A percentile compares a stretch with the other conserved stretches of the same genome.
Conservation (phyloP, 2,888 invertebrate species). For the Pyrgus malvae region DNA sequence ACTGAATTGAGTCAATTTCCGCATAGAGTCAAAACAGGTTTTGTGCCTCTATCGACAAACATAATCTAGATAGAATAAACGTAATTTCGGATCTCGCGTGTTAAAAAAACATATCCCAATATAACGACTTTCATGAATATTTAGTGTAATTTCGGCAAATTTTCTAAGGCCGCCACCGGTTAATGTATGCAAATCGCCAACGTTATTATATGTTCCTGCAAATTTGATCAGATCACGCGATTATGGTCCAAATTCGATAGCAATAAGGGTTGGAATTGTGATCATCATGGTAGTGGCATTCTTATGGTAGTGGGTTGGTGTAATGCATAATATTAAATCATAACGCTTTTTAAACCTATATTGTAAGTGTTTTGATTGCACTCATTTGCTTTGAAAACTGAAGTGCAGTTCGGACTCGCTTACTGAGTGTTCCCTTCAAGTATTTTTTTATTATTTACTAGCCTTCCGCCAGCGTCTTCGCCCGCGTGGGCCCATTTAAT, state of each 20-base stretch:
- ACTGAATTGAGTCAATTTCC: no score
- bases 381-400: no score
- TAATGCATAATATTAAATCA: not conserved
- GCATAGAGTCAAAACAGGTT: no score
- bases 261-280: not conserved
- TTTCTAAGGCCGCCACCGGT: conserved; percentile 22
- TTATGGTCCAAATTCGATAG: not conserved
- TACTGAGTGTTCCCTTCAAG: no score
- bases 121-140: conserved; percentile 28
- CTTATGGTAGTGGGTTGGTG: not conserved
- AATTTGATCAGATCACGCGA: conserved; percentile 19
- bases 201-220: conserved; percentile 28
- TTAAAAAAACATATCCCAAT: conserved; percentile 27
- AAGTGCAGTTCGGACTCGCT: no score
- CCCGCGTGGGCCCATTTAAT: no score
- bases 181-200: conserved; percentile 24
- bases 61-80: conserved; percentile 6
- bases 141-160: conserved; percentile 32
- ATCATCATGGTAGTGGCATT: not conserved
- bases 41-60: not conserved
- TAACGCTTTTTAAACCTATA: not conserved
- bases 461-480: no score
- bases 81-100: conserved; percentile 28
- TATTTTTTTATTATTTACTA: no score
- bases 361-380: no score